phyloP scores from a whole-genome alignment of 2,113 vertebrate species.

The Cottus gobio region DNA sequence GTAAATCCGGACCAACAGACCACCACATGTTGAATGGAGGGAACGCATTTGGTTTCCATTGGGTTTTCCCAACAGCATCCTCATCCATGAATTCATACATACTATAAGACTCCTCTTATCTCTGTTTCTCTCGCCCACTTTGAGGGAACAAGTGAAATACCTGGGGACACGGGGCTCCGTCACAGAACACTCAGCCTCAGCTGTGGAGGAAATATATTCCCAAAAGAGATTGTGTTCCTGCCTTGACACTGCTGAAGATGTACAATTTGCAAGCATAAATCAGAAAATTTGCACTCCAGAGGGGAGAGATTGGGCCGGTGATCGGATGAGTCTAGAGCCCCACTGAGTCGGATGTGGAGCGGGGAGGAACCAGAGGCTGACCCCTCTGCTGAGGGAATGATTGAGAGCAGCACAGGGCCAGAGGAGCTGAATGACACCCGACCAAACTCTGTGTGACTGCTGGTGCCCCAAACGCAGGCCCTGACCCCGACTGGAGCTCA shows the following conservation, averaged over 20 bases:
- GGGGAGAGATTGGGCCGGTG: conserved; percentile 74
- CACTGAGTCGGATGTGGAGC: conserved; percentile 73
- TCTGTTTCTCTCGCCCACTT: conserved; percentile 53
- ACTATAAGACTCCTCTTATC: conserved; percentile 67
- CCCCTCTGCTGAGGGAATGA: conserved; percentile 69
- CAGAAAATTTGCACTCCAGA: conserved; percentile 77
- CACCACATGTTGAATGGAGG: conserved; percentile 70
- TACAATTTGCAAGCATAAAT: conserved; percentile 79
- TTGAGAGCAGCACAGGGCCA: conserved; percentile 75
- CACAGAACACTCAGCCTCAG: conserved; percentile 54
- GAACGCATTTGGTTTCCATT: conserved; percentile 67
- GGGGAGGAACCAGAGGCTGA: conserved; percentile 73
- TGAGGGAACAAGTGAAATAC: conserved; percentile 49
- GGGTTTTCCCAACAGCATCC: conserved; percentile 51
- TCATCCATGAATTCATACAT: conserved; percentile 70
- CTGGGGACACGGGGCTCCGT: conserved; percentile 55
- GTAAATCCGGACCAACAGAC: conserved; percentile 69
- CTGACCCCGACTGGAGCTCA: conserved; percentile 60
- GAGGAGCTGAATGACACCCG: conserved; percentile 67
- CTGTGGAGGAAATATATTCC: conserved; percentile 78
- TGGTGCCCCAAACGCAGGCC: conserved; percentile 46
- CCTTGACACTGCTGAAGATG: conserved; percentile 74
- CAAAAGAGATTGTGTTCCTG: conserved; percentile 77
- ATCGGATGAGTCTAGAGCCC: conserved; percentile 78
- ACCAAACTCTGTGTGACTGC: conserved; percentile 65